Base-by-base conservation (phyloP, 2,888 invertebrate species). In the Automeris io region DNA sequence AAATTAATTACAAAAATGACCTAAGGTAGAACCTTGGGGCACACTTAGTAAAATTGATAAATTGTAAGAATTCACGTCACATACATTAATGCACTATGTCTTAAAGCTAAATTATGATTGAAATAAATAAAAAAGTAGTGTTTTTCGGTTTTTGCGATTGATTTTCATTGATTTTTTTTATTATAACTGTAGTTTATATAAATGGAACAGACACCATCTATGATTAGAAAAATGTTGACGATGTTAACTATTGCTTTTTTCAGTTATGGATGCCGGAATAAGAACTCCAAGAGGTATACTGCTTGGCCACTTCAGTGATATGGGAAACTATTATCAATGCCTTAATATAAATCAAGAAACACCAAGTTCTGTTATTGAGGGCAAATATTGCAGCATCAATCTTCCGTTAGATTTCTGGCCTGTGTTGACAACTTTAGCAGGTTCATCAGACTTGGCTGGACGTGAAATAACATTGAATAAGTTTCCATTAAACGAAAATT, bases 371-470 rank as follows among this genome's bases (percentile, higher is more conserved):
- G 42, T 49, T 0, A 57, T 78, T 5, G 56, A 69, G 47, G 79
- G 79, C 7, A 79, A 79, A 49, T 73, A 63, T 46, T 86, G 87
- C 39, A 60, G 67, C 38, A 61, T 79, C 22, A 26, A 42, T 1
- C 40, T 74, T 2, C 75, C 78, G 2, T 18, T 69, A 5, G 33
- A 48, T 5, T 69, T 72, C 43, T 40, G 52, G 2, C 32, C 59
- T 3, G 37, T 46, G 1, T 42, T 53, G 24, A 52, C 61, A 13
- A 54, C 25, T 18, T 41, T 54, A 1, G 57, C 59, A 8, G 18
- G 38, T 2, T 40, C 49, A 11, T 61, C 65, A 7, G 54, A 52
- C 2, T 51, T 46, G 33, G 52, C 54, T 5, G 13, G 7, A 16
- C 29, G 13, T 29, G 3, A 29, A 16, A 7, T 7, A 8, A 5